Evolutionary conservation across 2,797 vertebrate species (phyloP), one percentile per base, ranked within the genome.

Genomic region (Leptoclinus maculatus): DNA sequence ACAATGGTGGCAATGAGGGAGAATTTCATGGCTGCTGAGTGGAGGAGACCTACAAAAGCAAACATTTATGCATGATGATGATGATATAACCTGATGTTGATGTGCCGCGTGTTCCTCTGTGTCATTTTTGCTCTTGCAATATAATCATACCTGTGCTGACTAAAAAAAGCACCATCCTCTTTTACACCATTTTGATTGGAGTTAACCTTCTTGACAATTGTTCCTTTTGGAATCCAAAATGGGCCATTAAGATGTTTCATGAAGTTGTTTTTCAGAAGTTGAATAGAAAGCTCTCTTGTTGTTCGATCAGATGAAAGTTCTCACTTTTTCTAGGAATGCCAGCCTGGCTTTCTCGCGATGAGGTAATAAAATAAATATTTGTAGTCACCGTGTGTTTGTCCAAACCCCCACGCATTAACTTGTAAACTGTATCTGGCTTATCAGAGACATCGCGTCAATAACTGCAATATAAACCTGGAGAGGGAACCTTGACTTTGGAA

Each of bases 11-110:
- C 92, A 14, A 95, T 76, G 66, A 94, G 69, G 66, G 85, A 67
- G 88, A 84, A 88, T 83, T 93, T 95, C 94, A 95, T 94, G 94
- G 68, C 76, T 92, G 90, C 74, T 83, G 90, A 79, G 53, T 73
- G 83, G 79, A 76, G 51, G 23, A 45, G 74, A 89, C 84, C 92
- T 92, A 17, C 8, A 69, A 39, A 76, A 74, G 66, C 14, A 68
- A 36, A 66, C 5, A 25, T 58, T 7, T 10, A 3, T 25, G 19
- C 2, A n/a, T 13, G 3, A 21, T 2, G 3, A 32, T 9, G 3
- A 29, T 25, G 23, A 57, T 38, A 8, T 3, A 53, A 65, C 41
- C 21, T 54, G 63, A 38, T 27, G 21, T 29, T 10, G 11, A 25
- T 2, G 21, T 27, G 3, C 16, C 36, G 21, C 3, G 10, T 19